Percentiles rank a stretch among this genome's conserved stretches.
Conservation (phyloP, 1,140 invertebrate species). For the Druon quercuslanigerum region DNA sequence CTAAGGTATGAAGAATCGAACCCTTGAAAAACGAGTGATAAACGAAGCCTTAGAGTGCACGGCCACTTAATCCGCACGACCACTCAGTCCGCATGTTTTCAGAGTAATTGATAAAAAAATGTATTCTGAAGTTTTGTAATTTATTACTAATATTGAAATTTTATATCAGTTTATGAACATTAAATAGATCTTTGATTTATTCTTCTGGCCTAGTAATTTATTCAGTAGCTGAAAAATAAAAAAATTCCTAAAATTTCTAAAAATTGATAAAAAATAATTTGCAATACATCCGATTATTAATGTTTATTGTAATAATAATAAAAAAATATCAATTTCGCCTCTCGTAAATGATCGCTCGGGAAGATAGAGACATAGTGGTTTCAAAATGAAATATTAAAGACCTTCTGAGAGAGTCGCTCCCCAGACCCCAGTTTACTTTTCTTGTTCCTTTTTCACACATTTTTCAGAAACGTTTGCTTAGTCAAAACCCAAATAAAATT, state of each 20-base stretch:
- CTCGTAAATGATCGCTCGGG: conserved; percentile 40
- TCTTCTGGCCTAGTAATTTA: conserved; percentile 14
- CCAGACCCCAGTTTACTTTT: conserved; percentile 61
- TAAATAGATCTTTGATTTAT: conserved; percentile 29
- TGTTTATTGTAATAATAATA: conserved; percentile 29
- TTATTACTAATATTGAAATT: no score
- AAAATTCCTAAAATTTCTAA: conserved; percentile 6
- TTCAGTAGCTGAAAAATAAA: conserved; percentile 50
- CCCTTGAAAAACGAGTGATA: no score
- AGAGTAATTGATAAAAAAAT: no score
- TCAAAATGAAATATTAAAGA: conserved; percentile 60
- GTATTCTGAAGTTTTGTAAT: no score
- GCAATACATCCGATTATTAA: neutral
- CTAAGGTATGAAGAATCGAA: no score
- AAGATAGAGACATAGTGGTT: conserved; percentile 43
- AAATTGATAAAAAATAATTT: neutral
- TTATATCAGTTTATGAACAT: conserved; percentile 9
- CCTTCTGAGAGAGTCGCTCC: conserved; percentile 54
- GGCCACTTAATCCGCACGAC: no score
- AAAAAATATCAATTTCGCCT: neutral
- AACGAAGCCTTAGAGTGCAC: no score
- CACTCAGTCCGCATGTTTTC: no score
- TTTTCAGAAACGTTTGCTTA: conserved; percentile 45
- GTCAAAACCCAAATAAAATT: conserved; percentile 42
- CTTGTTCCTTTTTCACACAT: conserved; percentile 45